Evolutionary conservation across 2,113 vertebrate species (phyloP).

Genomic region (Gymnogyps californianus): DNA sequence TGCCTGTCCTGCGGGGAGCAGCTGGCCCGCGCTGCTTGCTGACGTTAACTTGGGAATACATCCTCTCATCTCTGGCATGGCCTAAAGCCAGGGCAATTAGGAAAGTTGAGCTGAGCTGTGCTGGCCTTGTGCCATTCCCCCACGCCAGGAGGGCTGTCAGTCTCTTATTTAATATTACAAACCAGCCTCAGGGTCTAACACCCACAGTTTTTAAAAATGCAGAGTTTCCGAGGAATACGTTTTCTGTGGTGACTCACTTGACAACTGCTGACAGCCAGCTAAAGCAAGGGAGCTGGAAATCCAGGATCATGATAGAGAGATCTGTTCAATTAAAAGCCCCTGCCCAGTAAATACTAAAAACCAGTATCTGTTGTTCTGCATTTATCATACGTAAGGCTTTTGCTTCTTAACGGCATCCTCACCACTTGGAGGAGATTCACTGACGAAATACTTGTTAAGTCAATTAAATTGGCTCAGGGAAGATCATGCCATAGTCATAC

Average conservation of each 20-base stretch:
- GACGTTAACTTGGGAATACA: background rate
- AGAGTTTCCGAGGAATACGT: accelerated
- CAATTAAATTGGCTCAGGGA: background rate
- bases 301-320: background rate
- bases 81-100: background rate
- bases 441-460: background rate
- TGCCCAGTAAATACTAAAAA: background rate
- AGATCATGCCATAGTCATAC: background rate
- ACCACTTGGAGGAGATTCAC: background rate
- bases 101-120: background rate
- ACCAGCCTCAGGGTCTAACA: background rate
- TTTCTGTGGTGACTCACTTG: background rate
- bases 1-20: background rate
- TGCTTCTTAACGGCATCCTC: background rate
- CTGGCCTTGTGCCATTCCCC: background rate
- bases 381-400: background rate
- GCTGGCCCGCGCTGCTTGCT: accelerated
- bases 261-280: background rate
- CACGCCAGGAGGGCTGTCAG: background rate
- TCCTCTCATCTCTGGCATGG: background rate
- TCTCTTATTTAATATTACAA: background rate
- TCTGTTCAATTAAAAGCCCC: background rate
- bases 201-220: background rate
- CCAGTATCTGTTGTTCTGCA: background rate
- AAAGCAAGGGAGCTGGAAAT: background rate